A percentile compares a stretch with the other conserved stretches of the same genome.
Conservation (phyloP, 2,113 vertebrate species). For the Phoxinus phoxinus region DNA sequence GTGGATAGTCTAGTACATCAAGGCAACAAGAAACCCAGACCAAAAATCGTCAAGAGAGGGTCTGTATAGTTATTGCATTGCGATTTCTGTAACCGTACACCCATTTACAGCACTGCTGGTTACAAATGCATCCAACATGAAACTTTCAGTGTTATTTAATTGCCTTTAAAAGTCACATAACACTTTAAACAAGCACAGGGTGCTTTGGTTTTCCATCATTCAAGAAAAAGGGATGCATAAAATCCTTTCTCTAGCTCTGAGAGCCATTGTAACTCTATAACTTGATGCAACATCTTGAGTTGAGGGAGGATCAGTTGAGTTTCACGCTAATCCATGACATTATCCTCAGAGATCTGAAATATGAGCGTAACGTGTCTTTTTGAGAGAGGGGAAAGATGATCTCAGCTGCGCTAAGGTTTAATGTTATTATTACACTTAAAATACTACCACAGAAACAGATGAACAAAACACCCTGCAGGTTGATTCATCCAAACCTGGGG, state of each 20-base stretch:
- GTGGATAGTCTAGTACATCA: slow-evolving; percentile 56
- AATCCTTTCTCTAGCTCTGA: slow-evolving; percentile 26
- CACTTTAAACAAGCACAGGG: slow-evolving; percentile 23
- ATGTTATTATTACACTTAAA: slow-evolving; percentile 45
- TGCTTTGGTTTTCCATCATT: slow-evolving; percentile 12
- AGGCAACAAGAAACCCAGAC: slow-evolving; percentile 45
- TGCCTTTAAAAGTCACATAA: slow-evolving; percentile 61
- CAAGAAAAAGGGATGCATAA: neutral
- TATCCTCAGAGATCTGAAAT: slow-evolving; percentile 43
- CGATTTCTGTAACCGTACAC: slow-evolving; percentile 6
- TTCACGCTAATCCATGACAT: slow-evolving; percentile 39
- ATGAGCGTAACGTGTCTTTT: slow-evolving; percentile 30
- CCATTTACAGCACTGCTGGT: neutral
- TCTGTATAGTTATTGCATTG: neutral
- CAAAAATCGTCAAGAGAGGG: neutral
- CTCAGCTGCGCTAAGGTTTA: slow-evolving; percentile 33
- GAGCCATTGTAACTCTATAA: slow-evolving; percentile 32
- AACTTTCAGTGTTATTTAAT: slow-evolving; percentile 55
- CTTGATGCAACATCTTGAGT: slow-evolving; percentile 28
- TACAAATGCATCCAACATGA: neutral
- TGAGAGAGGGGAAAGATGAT: slow-evolving; percentile 9
- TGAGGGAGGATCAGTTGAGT: slow-evolving; percentile 35
- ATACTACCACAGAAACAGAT: slow-evolving; percentile 36
- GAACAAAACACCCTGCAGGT: neutral
- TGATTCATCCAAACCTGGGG: neutral